Conservation (phyloP, 2,888 invertebrate species). For the Anorthoa munda region DNA sequence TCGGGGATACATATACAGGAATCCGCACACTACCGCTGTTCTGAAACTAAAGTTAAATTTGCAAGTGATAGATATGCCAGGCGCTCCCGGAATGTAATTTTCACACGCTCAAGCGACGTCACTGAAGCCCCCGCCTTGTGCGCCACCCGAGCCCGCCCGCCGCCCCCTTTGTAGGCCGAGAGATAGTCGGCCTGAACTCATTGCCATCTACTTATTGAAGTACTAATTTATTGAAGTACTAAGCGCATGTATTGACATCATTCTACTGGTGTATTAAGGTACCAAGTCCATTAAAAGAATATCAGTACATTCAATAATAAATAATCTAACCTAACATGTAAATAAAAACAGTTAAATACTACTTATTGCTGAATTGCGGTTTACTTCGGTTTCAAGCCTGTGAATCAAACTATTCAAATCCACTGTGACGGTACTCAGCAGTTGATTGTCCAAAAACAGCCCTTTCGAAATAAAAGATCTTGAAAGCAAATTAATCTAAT, state of each 20-base stretch:
- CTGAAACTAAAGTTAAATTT: conserved; percentile 90
- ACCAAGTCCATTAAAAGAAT: neutral
- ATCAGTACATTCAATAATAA: no score
- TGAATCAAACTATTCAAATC: neutral
- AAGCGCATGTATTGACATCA: no score
- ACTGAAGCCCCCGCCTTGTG: conserved; percentile 75
- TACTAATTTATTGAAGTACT: no score
- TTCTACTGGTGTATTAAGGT: neutral
- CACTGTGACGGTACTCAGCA: neutral
- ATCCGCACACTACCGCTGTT: conserved; percentile 69
- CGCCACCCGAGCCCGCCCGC: conserved; percentile 63
- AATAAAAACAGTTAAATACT: neutral
- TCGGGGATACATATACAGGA: conserved; percentile 55
- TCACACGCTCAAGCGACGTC: conserved; percentile 89
- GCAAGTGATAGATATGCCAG: conserved; percentile 91
- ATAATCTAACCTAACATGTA: no score
- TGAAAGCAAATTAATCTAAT: no score
- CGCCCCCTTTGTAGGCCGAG: conserved; percentile 66
- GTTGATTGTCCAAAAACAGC: neutral
- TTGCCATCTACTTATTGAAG: conserved; percentile 10
- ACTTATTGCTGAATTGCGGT: neutral
- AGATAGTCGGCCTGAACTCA: conserved; percentile 43
- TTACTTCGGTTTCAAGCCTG: neutral
- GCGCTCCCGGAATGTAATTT: conserved; percentile 91
- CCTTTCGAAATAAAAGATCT: no score